Evolutionary conservation across 2,797 vertebrate genomes (phyloP).

Genomic region (Muscicapa comitata): DNA sequence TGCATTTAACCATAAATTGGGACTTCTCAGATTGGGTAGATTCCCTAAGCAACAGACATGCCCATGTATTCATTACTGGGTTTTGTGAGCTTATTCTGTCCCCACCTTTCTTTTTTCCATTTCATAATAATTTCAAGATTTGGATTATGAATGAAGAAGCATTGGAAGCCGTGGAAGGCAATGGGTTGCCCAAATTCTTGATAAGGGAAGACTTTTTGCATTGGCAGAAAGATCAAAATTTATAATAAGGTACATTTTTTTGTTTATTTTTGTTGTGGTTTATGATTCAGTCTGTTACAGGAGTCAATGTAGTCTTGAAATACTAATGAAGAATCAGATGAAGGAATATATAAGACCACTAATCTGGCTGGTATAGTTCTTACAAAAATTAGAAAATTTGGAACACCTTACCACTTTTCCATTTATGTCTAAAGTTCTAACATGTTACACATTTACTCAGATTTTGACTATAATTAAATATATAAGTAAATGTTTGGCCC

Average conservation of each 20-base stretch:
- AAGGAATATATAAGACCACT: background rate
- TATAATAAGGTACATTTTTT: background rate
- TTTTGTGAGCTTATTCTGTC: background rate
- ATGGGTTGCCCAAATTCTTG: background rate
- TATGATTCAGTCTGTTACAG: background rate
- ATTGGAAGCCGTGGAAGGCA: background rate
- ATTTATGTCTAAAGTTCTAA: background rate
- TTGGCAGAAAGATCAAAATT: background rate
- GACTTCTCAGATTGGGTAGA: background rate
- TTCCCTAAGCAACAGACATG: background rate
- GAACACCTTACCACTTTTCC: background rate
- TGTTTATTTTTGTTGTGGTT: background rate
- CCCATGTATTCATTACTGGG: background rate
- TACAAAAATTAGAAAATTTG: background rate
- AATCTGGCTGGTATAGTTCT: background rate
- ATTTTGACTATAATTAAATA: background rate
- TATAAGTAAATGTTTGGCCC: background rate
- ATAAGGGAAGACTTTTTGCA: background rate
- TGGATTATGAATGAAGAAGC: background rate
- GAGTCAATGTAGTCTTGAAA: background rate
- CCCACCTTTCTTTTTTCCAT: background rate
- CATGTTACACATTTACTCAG: background rate
- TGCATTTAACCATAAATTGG: background rate
- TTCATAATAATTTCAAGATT: background rate
- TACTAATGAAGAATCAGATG: background rate